phyloP scores from a whole-genome alignment of 2,113 vertebrate genomes.

The Mustela lutreola region DNA sequence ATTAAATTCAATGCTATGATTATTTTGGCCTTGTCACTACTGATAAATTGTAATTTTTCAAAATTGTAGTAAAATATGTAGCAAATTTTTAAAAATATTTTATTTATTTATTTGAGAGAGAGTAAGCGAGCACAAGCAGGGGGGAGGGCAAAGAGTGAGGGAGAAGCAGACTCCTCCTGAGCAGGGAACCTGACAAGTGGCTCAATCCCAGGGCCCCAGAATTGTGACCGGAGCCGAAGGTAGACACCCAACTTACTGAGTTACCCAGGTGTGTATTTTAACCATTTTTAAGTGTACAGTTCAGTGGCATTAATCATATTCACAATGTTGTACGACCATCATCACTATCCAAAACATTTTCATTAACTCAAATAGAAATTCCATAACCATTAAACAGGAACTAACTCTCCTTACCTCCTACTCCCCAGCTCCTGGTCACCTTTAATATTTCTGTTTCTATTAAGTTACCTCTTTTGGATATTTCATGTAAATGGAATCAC shows the following conservation, averaged over 20 bases:
- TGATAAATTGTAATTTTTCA: background rate
- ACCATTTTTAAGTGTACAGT: background rate
- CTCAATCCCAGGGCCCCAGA: too few relatives aligned
- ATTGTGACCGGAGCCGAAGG: background rate
- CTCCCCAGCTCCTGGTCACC: background rate
- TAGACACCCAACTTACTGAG: background rate
- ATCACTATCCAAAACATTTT: background rate
- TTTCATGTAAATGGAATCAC: background rate
- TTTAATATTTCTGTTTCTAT: background rate
- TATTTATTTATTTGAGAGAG: background rate
- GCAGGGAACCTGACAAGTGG: background rate
- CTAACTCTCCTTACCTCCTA: background rate
- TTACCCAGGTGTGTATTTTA: background rate
- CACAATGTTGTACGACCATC: background rate
- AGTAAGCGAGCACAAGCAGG: background rate
- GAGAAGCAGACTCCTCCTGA: background rate
- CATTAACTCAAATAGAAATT: background rate
- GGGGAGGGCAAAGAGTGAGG: background rate
- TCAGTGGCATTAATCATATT: background rate
- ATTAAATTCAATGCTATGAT: background rate
- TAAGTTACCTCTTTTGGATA: background rate
- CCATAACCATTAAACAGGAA: background rate
- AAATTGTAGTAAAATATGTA: background rate
- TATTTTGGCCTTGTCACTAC: background rate
- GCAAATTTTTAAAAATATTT: background rate